Evolutionary conservation across 2,888 invertebrate genomes (phyloP), one percentile per base, ranked within the genome.

Genomic region (Eupithecia insigniata): DNA sequence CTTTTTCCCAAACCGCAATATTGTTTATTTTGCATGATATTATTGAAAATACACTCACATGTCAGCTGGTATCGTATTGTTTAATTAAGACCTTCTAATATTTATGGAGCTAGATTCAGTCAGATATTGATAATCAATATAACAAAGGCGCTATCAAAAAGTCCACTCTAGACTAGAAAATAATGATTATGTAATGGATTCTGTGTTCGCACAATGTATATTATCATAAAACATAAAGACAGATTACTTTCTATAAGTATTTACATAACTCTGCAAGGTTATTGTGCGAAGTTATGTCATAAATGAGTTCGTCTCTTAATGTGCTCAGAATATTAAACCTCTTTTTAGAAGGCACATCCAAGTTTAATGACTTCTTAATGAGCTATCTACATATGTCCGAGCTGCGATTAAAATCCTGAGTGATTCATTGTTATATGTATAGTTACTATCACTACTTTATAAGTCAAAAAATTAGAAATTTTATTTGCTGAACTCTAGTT

Each of bases 1-100:
- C 75, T 80, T 82, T 81, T 82, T 83, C 72, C 82, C 78, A 71
- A 81, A 79, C 78, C 75, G 76, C 75, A 79, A 81, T 78, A 80
- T 72, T 77, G 68, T 74, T 78, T 72, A 70, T 79, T 78, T 82
- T 72, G 71, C 72, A 76, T 73, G 46, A 34, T 32, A 65, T 55
- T 10, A 26, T 36, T 66, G 65, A 34, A 30, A 30, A 32, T 34
- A 67, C 5, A 26, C 51, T 43, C 28, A 22, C 14, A 51, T 26
- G 30, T 26, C 32, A n/a, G 32, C 10, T 62, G 32, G 28, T 62
- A 10, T 32, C 34, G n/a, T 61, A n/a, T 16, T 55, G n/a, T 55
- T 55, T 60, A 60, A 60, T 55, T 60, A 60, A 60, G 60, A 30
- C 60, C 60, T 3, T 60, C 26, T 26, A 26, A 55, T 14, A 55